Evolutionary conservation across 2,888 invertebrate species (phyloP).

Genomic region (Dendrolimus pini): DNA sequence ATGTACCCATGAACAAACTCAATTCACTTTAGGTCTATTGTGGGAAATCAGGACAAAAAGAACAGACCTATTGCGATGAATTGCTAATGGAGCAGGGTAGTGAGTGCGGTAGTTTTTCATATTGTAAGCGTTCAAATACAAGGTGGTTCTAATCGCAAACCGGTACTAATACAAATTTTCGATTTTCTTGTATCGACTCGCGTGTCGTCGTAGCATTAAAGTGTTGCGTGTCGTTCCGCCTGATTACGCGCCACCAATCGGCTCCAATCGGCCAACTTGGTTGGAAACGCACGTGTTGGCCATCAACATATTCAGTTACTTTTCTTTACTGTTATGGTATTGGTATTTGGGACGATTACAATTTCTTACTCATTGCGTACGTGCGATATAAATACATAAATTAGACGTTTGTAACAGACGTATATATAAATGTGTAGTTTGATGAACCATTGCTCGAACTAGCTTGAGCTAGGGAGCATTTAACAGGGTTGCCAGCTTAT

Average conservation of each 20-base stretch:
- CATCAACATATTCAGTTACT: slow-evolving; percentile 39
- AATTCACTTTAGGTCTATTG: too few relatives aligned
- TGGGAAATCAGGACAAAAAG: too few relatives aligned
- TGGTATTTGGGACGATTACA: slow-evolving; percentile 38
- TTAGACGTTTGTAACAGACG: too few relatives aligned
- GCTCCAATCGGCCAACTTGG: slow-evolving; percentile 32
- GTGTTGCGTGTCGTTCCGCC: slow-evolving; percentile 44
- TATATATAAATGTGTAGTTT: too few relatives aligned
- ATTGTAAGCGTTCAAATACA: background rate
- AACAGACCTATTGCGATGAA: too few relatives aligned
- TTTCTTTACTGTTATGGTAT: slow-evolving; percentile 31
- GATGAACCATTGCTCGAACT: too few relatives aligned
- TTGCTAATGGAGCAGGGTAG: too few relatives aligned
- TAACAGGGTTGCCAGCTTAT: too few relatives aligned
- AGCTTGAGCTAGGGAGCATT: too few relatives aligned
- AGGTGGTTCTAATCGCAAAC: slow-evolving; percentile 8
- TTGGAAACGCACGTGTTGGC: slow-evolving; percentile 25
- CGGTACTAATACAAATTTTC: slow-evolving; percentile 32
- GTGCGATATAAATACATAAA: background rate
- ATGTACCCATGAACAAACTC: too few relatives aligned
- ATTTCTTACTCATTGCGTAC: slow-evolving; percentile 20
- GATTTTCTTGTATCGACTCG: slow-evolving; percentile 29
- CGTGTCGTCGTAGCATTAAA: slow-evolving; percentile 44
- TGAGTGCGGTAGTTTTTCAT: too few relatives aligned
- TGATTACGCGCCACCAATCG: slow-evolving; percentile 32